Evolutionary conservation across 2,113 vertebrate species (phyloP), one percentile per base, ranked within the genome.

Genomic region (Axis porcinus): DNA sequence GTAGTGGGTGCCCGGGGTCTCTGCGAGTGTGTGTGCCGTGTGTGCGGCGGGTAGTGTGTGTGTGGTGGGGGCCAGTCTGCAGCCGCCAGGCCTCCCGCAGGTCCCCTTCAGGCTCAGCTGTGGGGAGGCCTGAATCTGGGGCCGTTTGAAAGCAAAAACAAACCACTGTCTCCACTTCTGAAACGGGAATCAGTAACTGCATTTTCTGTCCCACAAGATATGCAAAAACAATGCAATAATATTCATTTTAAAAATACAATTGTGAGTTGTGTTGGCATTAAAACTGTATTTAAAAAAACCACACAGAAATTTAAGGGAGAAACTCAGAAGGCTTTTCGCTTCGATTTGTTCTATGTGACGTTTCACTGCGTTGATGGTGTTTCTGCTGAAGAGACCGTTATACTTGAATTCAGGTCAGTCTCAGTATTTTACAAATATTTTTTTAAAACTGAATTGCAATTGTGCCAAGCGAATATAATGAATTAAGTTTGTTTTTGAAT

Each of bases 141-240:
- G 98, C 98, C 96, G 78, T 97, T 84, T 23, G 97, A 98, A 98
- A 98, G 99, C 98, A 98, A 98, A 98, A 98, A 98, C 98, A 97
- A 99, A 98, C 98, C 98, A 98, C 98, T 98, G 97, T 99, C 99
- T 99, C 98, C 98, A 98, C 98, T 99, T 99, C 98, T 82, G 97
- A 98, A 98, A 99, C 95, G 98, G 98, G 99, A 99, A 99, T 99
- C 99, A 98, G 99, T 98, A 99, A 99, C 98, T 99, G 98, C 99
- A 98, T 99, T 98, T 99, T 99, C 98, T 99, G 99, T 99, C 99
- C 99, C 99, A 99, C 99, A 99, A 99, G 99, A 99, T 99, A 99
- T 99, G 99, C 99, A 99, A 99, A 99, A 99, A 99, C 99, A 99
- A 99, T 99, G 99, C 99, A 99, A 99, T 99, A 99, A 99, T 99